Evolutionary conservation across 2,888 invertebrate species (phyloP), one percentile per base, ranked within the genome.

Genomic region (Schrankia costaestrigalis): DNA sequence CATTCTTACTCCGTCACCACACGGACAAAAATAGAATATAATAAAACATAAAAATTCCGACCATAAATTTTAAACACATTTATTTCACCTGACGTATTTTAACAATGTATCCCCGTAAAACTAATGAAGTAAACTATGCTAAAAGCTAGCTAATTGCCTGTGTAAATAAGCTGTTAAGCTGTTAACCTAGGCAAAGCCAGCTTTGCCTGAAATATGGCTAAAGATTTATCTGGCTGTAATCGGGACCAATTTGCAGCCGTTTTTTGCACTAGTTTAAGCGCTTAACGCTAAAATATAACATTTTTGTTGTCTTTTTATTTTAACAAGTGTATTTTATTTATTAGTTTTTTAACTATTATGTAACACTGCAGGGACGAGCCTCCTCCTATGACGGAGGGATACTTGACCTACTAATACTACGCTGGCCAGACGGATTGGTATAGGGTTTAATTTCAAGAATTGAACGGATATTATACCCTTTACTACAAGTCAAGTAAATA

Each of bases 91-190:
- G 14, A 27, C 10, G 14, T 28, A 33, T 37, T 41, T 33, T 27
- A 42, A 37, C 33, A 26, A 47, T 46, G 39, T 46, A 52, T 47
- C 43, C 41, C 39, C 39, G 33, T 32, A 24, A 30, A 37, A 31
- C 45, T 49, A 60, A 58, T 56, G 43, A 58, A 57, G 48, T 49
- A 35, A 48, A 48, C 55, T 46, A 46, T 55, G 57, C 48, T 61
- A 43, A 53, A 35, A 36, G 43, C 43, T 36, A 42, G 56, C 60
- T 65, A 66, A 68, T 64, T 63, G 57, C 56, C 42, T 52, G 48
- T 51, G 56, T 58, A 67, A 69, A 66, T 62, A 64, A 65, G 66
- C 59, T 52, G 47, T 61, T 62, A 64, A 65, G 66, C 59, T 52
- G 47, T 61, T 50, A 48, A 40, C 48, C 41, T 48, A 54, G 50